phyloP scores from a whole-genome alignment of 2,113 vertebrate species.

The Orcinus orca region DNA sequence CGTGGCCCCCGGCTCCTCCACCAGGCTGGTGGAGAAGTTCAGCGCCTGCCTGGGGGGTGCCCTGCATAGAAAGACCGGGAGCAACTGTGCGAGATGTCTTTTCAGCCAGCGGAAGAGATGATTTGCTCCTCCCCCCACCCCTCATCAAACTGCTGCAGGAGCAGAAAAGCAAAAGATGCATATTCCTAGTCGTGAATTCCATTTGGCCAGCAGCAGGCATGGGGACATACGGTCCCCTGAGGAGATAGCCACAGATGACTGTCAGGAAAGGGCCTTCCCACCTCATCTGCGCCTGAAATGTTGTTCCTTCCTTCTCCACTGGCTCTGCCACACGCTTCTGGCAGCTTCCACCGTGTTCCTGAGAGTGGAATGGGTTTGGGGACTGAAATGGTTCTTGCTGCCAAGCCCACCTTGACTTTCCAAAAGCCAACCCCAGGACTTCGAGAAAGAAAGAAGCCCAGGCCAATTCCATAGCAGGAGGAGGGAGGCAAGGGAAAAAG shows the following conservation, averaged over 20 bases:
- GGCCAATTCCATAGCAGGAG: neutral
- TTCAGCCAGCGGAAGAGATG: neutral
- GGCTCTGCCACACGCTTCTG: neutral
- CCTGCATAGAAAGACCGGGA: rapidly evolving
- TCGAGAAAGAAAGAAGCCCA: neutral
- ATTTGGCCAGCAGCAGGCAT: neutral
- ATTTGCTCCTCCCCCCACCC: rapidly evolving
- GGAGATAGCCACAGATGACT: neutral
- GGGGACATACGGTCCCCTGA: neutral
- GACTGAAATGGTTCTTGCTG: neutral
- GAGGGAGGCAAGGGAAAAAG: neutral
- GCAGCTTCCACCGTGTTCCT: neutral
- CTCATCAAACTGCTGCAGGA: neutral
- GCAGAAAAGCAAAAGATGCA: neutral
- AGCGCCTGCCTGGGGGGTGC: rapidly evolving
- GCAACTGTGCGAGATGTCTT: neutral
- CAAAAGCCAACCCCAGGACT: neutral
- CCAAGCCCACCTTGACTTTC: neutral
- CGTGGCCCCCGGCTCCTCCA: rapidly evolving
- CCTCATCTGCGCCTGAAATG: neutral
- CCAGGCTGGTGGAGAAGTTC: rapidly evolving
- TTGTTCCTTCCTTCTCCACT: neutral
- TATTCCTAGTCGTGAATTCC: neutral
- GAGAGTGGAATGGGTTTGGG: neutral
- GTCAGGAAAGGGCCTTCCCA: neutral